These are phyloP conservation scores for Leptarthrus brevirostris DNA, from an alignment of 2,888 invertebrate species.

Conservation along the genomic window DNA sequence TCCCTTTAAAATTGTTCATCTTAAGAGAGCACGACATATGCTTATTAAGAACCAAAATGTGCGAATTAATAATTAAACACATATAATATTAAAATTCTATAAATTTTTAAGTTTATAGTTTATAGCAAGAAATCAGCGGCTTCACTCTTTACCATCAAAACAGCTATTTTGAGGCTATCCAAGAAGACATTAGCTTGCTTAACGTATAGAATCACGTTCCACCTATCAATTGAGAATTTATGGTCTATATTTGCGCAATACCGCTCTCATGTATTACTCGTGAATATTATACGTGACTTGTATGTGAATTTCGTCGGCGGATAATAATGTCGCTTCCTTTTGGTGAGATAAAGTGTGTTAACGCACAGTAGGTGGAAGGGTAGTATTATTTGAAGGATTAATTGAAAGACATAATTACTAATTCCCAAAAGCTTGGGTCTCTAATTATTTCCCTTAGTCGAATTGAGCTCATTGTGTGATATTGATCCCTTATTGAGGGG, in stretches of 20 bases:
- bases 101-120: too few species aligned
- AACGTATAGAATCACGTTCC: slow-evolving; percentile 32
- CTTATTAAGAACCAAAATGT: too few species aligned
- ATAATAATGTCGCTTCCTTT: too few species aligned
- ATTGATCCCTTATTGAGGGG: too few species aligned
- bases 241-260: slow-evolving; percentile 40
- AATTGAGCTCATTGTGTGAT: too few species aligned
- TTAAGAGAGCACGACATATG: too few species aligned
- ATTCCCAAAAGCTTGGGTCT: neutral
- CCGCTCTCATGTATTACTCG: slow-evolving; percentile 10
- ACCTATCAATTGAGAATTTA: slow-evolving; percentile 41
- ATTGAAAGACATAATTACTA: neutral
- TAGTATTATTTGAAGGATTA: neutral
- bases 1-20: too few species aligned
- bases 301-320: slow-evolving; percentile 11
- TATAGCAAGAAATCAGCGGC: too few species aligned
- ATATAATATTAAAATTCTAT: too few species aligned
- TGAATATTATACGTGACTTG: slow-evolving; percentile 40
- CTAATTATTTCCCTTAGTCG: too few species aligned
- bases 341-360: neutral
- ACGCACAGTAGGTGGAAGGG: neutral
- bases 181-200: slow-evolving; percentile 33
- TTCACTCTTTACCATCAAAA: slow-evolving; percentile 6
- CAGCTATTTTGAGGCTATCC: slow-evolving; percentile 31
- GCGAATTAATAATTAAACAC: too few species aligned